A percentile compares a stretch with the other conserved stretches of the same genome.
Evolutionary conservation across 2,113 vertebrate species (phyloP).

Genomic region (Spea bombifrons): DNA sequence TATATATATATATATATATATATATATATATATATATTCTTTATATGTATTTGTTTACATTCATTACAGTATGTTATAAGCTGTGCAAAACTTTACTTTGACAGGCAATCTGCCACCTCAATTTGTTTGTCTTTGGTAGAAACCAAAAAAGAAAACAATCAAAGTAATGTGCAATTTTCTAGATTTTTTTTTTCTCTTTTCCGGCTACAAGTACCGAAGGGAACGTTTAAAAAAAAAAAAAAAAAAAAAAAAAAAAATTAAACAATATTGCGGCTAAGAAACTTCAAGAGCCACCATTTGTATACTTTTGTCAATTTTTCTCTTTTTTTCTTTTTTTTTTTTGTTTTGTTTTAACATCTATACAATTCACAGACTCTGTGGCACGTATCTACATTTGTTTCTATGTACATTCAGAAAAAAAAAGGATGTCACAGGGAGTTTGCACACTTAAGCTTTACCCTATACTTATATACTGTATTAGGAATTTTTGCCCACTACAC

Average conservation of each 20-base stretch:
- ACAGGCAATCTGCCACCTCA: constrained; percentile 98
- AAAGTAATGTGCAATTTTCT: constrained; percentile 89
- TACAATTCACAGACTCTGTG: constrained; percentile 99
- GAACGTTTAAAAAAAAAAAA: background rate
- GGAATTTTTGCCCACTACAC: constrained; percentile 51
- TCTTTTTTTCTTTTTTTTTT: constrained; percentile 73
- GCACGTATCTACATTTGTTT: constrained; percentile 97
- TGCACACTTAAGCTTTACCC: constrained; percentile 84
- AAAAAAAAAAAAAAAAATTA: constrained; percentile 12
- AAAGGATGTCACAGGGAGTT: constrained; percentile 77
- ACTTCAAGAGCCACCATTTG: constrained; percentile 81
- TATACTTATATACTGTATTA: constrained; percentile 61
- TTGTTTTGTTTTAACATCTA: constrained; percentile 74
- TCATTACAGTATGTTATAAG: constrained; percentile 99
- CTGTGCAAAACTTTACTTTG: constrained; percentile 99
- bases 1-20: constrained; percentile 60
- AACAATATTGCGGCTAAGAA: constrained; percentile 20
- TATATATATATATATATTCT: constrained; percentile 42
- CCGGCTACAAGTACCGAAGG: constrained; percentile 64
- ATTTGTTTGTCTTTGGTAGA: constrained; percentile 99
- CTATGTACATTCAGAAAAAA: constrained; percentile 91
- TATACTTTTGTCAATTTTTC: constrained; percentile 58
- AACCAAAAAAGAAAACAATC: constrained; percentile 97
- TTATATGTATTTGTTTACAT: constrained; percentile 79
- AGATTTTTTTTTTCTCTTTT: constrained; percentile 56